phyloP scores from a whole-genome alignment of 2,797 vertebrate genomes.

The Cercopithecus hamlyni region DNA sequence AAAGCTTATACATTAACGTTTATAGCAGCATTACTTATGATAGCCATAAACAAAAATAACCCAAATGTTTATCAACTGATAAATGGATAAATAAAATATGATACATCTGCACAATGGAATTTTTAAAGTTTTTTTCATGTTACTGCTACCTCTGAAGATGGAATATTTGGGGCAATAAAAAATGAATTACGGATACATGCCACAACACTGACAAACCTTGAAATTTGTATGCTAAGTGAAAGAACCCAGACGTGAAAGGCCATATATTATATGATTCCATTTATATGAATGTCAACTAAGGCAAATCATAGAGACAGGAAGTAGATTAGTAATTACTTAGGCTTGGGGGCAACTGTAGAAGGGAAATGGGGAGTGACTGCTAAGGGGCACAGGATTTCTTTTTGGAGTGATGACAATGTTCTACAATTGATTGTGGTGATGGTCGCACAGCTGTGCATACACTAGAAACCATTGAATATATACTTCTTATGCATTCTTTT shows the following conservation, averaged over 20 bases:
- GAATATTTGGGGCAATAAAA: background rate
- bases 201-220: background rate
- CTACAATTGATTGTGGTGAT: background rate
- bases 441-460: background rate
- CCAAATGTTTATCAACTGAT: background rate
- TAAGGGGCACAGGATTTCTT: background rate
- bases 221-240: background rate
- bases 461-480: background rate
- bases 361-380: background rate
- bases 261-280: background rate
- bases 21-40: background rate
- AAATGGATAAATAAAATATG: background rate
- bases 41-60: background rate
- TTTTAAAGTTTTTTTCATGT: background rate
- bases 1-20: background rate
- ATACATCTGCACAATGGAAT: background rate
- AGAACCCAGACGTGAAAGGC: background rate
- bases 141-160: background rate
- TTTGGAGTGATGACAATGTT: background rate
- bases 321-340: background rate
- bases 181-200: background rate
- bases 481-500: background rate
- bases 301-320: background rate
- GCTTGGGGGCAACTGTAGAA: background rate
- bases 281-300: background rate